phyloP scores from a whole-genome alignment of 1,140 invertebrate species.

The Dolichoris vasculosae region DNA sequence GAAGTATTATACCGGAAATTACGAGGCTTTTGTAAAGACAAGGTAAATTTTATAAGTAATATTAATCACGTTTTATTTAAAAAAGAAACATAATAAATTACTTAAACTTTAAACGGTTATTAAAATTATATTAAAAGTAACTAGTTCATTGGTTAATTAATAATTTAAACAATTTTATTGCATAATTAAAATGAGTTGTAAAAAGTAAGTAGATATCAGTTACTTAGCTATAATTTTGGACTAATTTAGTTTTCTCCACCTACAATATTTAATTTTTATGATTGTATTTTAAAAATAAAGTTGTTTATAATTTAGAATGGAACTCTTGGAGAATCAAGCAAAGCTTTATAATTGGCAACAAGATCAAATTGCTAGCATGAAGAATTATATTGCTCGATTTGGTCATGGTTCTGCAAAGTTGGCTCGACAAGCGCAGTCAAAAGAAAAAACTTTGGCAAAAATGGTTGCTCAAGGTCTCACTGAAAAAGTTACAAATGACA shows the following conservation, averaged over 20 bases:
- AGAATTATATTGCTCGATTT: slow-evolving; percentile 99
- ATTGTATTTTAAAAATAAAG: neutral
- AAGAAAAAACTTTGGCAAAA: slow-evolving; percentile 99
- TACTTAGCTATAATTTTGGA: too few relatives aligned
- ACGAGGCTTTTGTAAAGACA: slow-evolving; percentile 91
- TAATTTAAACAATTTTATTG: too few relatives aligned
- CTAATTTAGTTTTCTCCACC: neutral
- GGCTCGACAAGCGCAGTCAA: slow-evolving; percentile 98
- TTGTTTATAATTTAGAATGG: slow-evolving; percentile 77
- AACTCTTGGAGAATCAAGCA: slow-evolving; percentile 98
- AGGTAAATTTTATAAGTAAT: slow-evolving; percentile 56
- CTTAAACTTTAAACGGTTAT: too few relatives aligned
- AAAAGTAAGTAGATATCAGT: too few relatives aligned
- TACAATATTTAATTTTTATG: neutral
- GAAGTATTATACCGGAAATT: slow-evolving; percentile 97
- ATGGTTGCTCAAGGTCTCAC: slow-evolving; percentile 99
- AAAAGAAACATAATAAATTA: too few relatives aligned
- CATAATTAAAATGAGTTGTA: too few relatives aligned
- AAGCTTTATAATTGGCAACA: slow-evolving; percentile 99
- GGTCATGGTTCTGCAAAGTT: slow-evolving; percentile 99
- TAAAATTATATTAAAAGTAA: too few relatives aligned
- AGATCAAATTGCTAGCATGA: slow-evolving; percentile 99
- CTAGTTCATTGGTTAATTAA: too few relatives aligned
- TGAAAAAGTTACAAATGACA: slow-evolving; percentile 93
- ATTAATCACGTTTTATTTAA: neutral